These are phyloP conservation scores for Tineola bisselliella DNA, from an alignment of 2,888 invertebrate species.

Conservation along the genomic window DNA sequence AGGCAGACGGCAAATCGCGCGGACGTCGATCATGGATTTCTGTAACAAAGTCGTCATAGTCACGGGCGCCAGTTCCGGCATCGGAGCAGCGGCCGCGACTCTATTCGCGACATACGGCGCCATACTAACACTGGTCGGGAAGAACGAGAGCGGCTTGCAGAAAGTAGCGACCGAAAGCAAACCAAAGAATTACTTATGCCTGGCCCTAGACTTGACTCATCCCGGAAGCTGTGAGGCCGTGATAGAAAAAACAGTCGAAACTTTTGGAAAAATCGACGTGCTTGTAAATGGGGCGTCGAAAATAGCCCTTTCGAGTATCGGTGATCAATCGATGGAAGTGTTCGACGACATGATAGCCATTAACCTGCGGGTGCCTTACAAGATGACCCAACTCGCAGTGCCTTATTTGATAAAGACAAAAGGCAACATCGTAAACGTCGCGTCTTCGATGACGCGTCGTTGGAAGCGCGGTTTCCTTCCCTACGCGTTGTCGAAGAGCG, in stretches of 20 bases:
- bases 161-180: constrained; percentile 28
- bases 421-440: constrained; percentile 36
- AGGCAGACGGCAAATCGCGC: not conserved
- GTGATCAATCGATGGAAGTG: constrained; percentile 27
- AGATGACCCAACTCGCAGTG: constrained; percentile 29
- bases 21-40: constrained; percentile 23
- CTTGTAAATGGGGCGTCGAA: constrained; percentile 35
- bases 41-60: constrained; percentile 34
- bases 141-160: constrained; percentile 27
- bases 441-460: constrained; percentile 27
- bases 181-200: constrained; percentile 22
- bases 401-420: constrained; percentile 33
- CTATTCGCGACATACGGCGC: constrained; percentile 29
- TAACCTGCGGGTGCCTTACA: constrained; percentile 33
- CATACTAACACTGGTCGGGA: constrained; percentile 28
- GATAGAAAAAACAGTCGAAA: constrained; percentile 28
- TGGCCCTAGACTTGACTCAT: constrained; percentile 27
- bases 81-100: constrained; percentile 34
- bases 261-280: constrained; percentile 32
- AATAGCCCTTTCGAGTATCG: constrained; percentile 26
- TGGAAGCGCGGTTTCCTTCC: constrained; percentile 29
- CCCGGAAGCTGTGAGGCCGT: constrained; percentile 29
- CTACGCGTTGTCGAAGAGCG: constrained; percentile 29
- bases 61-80: constrained; percentile 39
- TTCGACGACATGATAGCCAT: constrained; percentile 36